phyloP scores from a whole-genome alignment of 1,140 invertebrate species.

The Scaptomyza hsui region DNA sequence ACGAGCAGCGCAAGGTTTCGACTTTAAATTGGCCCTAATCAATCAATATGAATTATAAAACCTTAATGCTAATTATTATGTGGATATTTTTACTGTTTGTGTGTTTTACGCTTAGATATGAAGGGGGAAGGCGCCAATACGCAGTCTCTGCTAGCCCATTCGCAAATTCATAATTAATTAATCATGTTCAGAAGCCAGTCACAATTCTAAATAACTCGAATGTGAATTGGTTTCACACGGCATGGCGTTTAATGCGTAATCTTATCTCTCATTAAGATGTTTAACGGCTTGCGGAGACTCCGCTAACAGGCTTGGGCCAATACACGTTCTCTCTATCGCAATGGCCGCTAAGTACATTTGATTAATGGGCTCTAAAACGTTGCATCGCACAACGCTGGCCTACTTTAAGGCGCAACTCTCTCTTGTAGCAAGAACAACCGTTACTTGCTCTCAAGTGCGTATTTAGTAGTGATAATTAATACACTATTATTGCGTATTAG shows the following conservation, averaged over 20 bases:
- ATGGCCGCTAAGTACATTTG: constrained; percentile 34
- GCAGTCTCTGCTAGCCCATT: constrained; percentile 6
- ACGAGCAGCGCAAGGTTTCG: background rate
- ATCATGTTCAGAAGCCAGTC: constrained; percentile 52
- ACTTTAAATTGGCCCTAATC: constrained; percentile 58
- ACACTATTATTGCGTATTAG: background rate
- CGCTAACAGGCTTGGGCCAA: constrained; percentile 53
- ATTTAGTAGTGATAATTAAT: background rate
- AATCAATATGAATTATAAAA: constrained; percentile 80
- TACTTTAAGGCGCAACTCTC: constrained; percentile 28
- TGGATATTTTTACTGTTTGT: constrained; percentile 52
- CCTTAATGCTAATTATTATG: constrained; percentile 78
- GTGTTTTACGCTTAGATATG: constrained; percentile 14
- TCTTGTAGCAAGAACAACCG: background rate
- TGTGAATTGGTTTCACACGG: too few species aligned
- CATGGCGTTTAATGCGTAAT: constrained; percentile 56
- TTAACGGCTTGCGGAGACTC: constrained; percentile 40
- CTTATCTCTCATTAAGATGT: constrained; percentile 67
- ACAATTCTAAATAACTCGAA: constrained; percentile 25
- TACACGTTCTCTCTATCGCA: constrained; percentile 25
- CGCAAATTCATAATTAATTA: constrained; percentile 60
- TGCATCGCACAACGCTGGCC: constrained; percentile 28
- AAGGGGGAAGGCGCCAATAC: background rate
- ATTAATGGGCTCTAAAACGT: constrained; percentile 15
- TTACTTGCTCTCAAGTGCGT: background rate